Conservation (phyloP, 92 coral and sea anemone genomes). For the Paramuricea clavata region DNA sequence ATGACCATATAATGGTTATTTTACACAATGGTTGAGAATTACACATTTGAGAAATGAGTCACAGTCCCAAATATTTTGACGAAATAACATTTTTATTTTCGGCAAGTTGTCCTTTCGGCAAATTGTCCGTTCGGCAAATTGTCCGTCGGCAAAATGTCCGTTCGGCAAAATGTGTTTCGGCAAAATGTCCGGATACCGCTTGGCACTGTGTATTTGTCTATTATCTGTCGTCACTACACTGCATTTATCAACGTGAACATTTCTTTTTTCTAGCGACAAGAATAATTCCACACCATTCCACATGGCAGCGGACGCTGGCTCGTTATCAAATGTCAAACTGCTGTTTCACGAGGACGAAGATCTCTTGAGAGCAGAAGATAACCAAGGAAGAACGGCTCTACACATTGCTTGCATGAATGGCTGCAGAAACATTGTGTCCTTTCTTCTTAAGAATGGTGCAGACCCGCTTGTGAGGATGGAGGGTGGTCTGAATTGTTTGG, state of each 20-base stretch:
- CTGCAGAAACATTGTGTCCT: background rate
- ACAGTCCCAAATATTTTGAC: no score
- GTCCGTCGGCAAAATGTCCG: no score
- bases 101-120: no score
- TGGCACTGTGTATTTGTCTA: no score
- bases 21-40: no score
- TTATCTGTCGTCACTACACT: background rate
- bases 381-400: background rate
- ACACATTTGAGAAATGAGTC: no score
- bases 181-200: no score
- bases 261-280: background rate
- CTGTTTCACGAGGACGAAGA: conserved; percentile 26
- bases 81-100: no score
- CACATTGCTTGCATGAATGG: conserved; percentile 25
- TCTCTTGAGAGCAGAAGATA: background rate
- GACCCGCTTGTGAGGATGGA: conserved; percentile 7
- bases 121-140: no score
- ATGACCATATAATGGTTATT: no score
- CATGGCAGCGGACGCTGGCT: conserved; percentile 20
- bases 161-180: no score
- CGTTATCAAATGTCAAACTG: conserved; percentile 24
- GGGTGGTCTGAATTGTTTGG: conserved; percentile 7
- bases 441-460: conserved; percentile 19
- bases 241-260: background rate
- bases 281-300: conserved; percentile 2